These are phyloP conservation scores for Cassiopea xamachana DNA, from an alignment of 30 jellyfish, hydroid and myxozoan species.

Conservation along the genomic window DNA sequence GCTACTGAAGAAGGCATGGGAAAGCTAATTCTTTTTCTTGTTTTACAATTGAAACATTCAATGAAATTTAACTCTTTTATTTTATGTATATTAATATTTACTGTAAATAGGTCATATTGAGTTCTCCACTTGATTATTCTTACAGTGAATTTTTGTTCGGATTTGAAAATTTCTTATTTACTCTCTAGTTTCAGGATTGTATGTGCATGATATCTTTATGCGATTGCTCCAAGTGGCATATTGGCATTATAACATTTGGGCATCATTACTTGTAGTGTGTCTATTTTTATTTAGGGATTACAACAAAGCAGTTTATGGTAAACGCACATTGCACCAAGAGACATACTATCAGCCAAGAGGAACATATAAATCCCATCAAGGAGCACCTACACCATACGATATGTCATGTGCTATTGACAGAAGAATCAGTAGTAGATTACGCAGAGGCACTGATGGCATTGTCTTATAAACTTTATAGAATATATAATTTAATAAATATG, in stretches of 20 bases:
- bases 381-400: constrained; percentile 80
- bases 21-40: no score
- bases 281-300: constrained; percentile 1
- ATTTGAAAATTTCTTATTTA: no score
- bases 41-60: no score
- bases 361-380: constrained; percentile 67
- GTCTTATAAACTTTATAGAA: not conserved
- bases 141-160: no score
- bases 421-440: constrained; percentile 29
- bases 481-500: no score
- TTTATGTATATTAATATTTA: no score
- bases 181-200: no score
- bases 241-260: not conserved
- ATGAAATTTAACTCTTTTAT: no score
- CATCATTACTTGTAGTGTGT: not conserved
- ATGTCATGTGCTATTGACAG: constrained; percentile 68
- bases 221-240: not conserved
- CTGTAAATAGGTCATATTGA: no score
- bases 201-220: not conserved
- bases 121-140: no score
- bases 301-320: constrained; percentile 70
- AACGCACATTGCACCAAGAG: constrained; percentile 54
- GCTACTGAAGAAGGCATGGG: no score
- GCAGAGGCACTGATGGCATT: constrained; percentile 7
- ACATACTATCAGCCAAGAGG: constrained; percentile 75